A percentile compares a stretch with the other conserved stretches of the same genome.
Evolutionary conservation across 2,888 invertebrate genomes (phyloP).

Genomic region (Trichopoda pennipes): DNA sequence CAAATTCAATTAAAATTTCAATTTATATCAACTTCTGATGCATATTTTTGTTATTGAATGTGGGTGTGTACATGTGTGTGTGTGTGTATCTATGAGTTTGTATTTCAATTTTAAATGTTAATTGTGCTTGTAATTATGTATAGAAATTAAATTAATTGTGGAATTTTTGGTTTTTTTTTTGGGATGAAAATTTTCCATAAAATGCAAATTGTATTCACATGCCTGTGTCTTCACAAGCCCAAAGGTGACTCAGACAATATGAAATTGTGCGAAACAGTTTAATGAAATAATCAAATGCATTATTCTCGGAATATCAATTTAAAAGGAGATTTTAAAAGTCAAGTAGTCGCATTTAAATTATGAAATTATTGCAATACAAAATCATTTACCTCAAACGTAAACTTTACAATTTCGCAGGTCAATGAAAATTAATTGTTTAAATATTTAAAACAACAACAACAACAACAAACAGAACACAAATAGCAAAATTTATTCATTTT

Average conservation of each 20-base stretch:
- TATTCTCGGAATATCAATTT: neutral
- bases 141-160: conserved; percentile 36
- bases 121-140: neutral
- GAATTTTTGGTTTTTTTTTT: conserved; percentile 4
- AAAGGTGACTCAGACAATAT: conserved; percentile 1
- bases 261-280: neutral
- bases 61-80: neutral
- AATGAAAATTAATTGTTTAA: too few relatives aligned
- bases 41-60: neutral
- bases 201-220: conserved; percentile 29
- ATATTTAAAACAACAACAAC: too few relatives aligned
- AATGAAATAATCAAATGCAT: neutral
- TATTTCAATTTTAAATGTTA: neutral
- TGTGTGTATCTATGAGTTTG: neutral
- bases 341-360: too few relatives aligned
- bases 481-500: too few relatives aligned
- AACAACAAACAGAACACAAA: too few relatives aligned
- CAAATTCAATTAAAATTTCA: conserved; percentile 15
- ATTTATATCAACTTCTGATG: neutral
- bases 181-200: neutral
- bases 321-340: too few relatives aligned
- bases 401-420: too few relatives aligned
- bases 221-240: conserved; percentile 12
- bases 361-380: too few relatives aligned
- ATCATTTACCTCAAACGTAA: too few relatives aligned